Base-by-base conservation (phyloP, 92 coral and sea anemone genomes). In the Zoanthus gigantus region DNA sequence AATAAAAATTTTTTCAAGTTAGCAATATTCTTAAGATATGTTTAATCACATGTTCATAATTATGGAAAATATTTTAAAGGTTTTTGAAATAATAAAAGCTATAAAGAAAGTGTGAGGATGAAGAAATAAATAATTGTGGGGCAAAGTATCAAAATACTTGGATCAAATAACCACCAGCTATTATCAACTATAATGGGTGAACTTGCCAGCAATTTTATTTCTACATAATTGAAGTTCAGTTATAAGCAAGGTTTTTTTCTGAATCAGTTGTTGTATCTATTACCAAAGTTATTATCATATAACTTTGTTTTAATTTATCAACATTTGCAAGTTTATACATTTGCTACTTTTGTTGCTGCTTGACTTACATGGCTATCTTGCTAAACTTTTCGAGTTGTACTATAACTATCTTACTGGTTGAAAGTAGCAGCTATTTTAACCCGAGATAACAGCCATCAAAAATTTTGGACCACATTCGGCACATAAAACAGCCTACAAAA, bases 191-290 rank as follows among this genome's bases (percentile, higher is more conserved):
- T 30, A 29, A 14, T 69, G 74, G 74, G 74, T 69, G 4, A 69
- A 4, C 68, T 61, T 29, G 45, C 72, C 72, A 28, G 72, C 47
- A 69, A 29, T 69, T 69, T 31, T 69, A 14, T 69, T 69, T 30
- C 45, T 44, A 69, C 74, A 69, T 69, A 69, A 69, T 69, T 69
- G 16, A 69, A 69, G 74, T 58, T 31, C 44, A 69, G 45, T 69
- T 29, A 29, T 30, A 42, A 69, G 74, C 74, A 69, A 69, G 46
- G 11, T 69, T 66, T 69, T 69, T 69, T 32, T 9, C 74, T 30
- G 32, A 69, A 69, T 6, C 45, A 69, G 14, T 63, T 23, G 29
- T 69, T 9, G 11, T 69, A 69, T 69, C 45, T 69, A 69, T 69
- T 29, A 69, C 74, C 74, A 28, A 69, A 69, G 29, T 69, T 69